Evolutionary conservation across 2,113 vertebrate species (phyloP), one percentile per base, ranked within the genome.

Genomic region (Sapajus apella): DNA sequence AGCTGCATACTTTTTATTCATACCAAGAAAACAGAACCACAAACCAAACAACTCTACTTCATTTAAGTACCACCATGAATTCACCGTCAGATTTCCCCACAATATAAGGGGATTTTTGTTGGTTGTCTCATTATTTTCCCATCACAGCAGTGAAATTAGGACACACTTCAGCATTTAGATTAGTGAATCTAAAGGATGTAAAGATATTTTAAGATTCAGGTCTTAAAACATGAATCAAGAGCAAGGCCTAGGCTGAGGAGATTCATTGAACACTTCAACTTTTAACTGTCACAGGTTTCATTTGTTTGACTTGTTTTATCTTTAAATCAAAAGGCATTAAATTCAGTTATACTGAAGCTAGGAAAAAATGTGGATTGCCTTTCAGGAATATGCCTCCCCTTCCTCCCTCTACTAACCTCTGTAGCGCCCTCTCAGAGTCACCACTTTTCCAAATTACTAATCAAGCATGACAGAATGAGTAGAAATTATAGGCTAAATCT

Each of bases 281-380:
- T 91, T 90, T 61, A 85, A 47, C 66, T 73, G 11, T n/a, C 82
- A n/a, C n/a, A 43, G 52, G 14, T 20, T 40, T 3, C 56, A 76
- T n/a, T 30, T 35, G 68, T 52, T 75, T 82, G 14, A 11, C 27
- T 84, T 72, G 23, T 86, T 89, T 90, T 90, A 55, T 80, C 47
- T 89, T 83, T 76, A 91, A 84, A 66, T 66, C 45, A 93, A 45
- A 30, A 95, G 64, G 70, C 56, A 80, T 89, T 92, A 56, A 35
- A 55, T 25, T 92, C 75, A 64, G 55, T 16, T 85, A 13, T 16
- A 72, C 30, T 25, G 30, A 94, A 80, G 27, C 43, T 70, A 55
- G 58, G 61, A 52, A 75, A 75, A 91, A 77, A 32, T 47, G 17
- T 35, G 58, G 68, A 18, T 76, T 80, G 79, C 80, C 80, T 76